Percentiles rank a stretch among this genome's conserved stretches.
Evolutionary conservation across 2,797 vertebrate genomes (phyloP).

Genomic region (Otus scops): DNA sequence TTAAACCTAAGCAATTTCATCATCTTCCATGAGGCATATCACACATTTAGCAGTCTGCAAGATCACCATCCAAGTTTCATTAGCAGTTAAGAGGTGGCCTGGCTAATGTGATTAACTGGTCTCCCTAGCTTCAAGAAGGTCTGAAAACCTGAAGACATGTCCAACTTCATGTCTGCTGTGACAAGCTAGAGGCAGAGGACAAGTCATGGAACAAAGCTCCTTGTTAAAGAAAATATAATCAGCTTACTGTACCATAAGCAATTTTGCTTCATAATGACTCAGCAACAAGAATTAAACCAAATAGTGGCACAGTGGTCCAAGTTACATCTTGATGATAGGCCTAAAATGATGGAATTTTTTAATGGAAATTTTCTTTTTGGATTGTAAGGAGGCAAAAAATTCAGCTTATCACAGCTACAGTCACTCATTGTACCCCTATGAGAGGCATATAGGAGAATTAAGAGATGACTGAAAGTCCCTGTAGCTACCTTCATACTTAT

Average conservation of each 20-base stretch:
- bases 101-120: background rate
- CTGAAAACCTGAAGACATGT: background rate
- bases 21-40: background rate
- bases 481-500: background rate
- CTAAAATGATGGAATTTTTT: background rate
- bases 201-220: background rate
- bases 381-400: background rate
- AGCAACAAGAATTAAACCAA: background rate
- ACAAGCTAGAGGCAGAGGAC: background rate
- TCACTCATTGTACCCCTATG: background rate
- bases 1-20: background rate
- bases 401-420: background rate
- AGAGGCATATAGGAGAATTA: background rate
- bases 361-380: background rate
- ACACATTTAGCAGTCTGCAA: background rate
- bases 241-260: background rate
- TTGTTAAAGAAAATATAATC: background rate
- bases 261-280: background rate
- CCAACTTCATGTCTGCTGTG: background rate
- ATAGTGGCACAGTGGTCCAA: background rate
- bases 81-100: background rate
- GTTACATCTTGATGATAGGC: background rate
- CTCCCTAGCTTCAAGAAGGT: background rate
- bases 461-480: background rate
- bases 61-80: background rate